Evolutionary conservation across 2,888 invertebrate species (phyloP).

Genomic region (Rugalucina vietnamica): DNA sequence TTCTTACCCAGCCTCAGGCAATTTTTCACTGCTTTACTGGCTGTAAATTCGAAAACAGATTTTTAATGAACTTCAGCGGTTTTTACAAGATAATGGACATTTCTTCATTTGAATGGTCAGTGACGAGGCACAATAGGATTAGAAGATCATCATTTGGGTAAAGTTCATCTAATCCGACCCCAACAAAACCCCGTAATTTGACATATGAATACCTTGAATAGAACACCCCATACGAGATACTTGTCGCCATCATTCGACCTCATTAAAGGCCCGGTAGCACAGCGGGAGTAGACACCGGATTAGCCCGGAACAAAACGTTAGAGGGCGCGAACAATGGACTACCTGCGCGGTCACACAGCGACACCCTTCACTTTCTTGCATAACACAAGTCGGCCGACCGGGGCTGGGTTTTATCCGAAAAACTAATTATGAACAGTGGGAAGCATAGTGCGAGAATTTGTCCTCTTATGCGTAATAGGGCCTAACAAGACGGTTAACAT

Average conservation of each 20-base stretch:
- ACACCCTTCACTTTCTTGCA: slow-evolving; percentile 50
- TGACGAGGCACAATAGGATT: slow-evolving; percentile 59
- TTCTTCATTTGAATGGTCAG: slow-evolving; percentile 47
- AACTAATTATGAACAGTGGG: slow-evolving; percentile 65
- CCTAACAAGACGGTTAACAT: background rate
- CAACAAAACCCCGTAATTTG: slow-evolving; percentile 66
- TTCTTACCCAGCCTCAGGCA: too few relatives aligned
- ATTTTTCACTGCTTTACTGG: background rate
- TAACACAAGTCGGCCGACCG: slow-evolving; percentile 52
- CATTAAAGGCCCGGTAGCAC: slow-evolving; percentile 60
- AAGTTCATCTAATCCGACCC: slow-evolving; percentile 64
- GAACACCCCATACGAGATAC: slow-evolving; percentile 53
- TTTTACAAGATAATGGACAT: slow-evolving; percentile 30
- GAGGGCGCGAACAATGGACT: slow-evolving; percentile 45
- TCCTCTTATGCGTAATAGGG: slow-evolving; percentile 7
- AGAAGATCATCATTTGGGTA: slow-evolving; percentile 59
- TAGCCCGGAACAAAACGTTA: slow-evolving; percentile 60
- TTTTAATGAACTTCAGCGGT: slow-evolving; percentile 12
- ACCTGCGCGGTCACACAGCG: slow-evolving; percentile 35
- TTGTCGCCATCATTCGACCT: slow-evolving; percentile 62
- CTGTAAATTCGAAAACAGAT: background rate
- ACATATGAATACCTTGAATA: slow-evolving; percentile 66
- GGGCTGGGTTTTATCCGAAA: slow-evolving; percentile 61
- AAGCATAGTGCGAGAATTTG: slow-evolving; percentile 33
- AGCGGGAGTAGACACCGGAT: slow-evolving; percentile 60